Evolutionary conservation across 2,113 vertebrate species (phyloP).

Genomic region (Lepidothrix coronata): DNA sequence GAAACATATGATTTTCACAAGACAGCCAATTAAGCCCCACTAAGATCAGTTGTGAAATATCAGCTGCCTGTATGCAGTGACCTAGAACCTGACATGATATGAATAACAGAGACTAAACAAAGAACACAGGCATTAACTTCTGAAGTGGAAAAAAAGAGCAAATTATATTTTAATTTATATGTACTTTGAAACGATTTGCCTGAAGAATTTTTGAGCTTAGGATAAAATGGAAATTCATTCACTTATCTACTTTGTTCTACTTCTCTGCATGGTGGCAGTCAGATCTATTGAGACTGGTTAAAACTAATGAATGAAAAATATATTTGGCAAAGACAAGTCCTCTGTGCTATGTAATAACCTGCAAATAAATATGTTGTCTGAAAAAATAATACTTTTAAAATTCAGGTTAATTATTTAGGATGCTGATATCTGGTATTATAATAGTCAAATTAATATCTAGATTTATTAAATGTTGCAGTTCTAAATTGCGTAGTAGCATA

Average conservation of each 20-base stretch:
- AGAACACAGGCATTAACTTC: slow-evolving; percentile 20
- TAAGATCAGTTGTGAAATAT: slow-evolving; percentile 13
- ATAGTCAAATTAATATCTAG: neutral
- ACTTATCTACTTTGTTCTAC: slow-evolving; percentile 6
- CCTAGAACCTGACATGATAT: neutral
- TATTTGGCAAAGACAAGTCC: slow-evolving; percentile 22
- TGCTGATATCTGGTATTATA: neutral
- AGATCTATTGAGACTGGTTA: slow-evolving; percentile 1
- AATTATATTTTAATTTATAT: slow-evolving; percentile 52
- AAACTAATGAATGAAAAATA: slow-evolving; percentile 16
- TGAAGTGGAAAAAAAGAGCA: slow-evolving; percentile 38
- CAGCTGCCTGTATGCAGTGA: neutral
- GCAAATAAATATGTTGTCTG: slow-evolving; percentile 13
- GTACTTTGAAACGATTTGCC: slow-evolving; percentile 36
- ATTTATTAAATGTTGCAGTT: neutral
- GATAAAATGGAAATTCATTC: slow-evolving; percentile 41
- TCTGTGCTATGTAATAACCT: neutral
- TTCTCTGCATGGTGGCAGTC: neutral
- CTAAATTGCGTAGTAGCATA: neutral
- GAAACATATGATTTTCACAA: neutral
- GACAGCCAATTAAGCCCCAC: slow-evolving; percentile 10
- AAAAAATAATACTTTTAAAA: neutral
- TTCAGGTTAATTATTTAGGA: neutral
- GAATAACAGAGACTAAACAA: slow-evolving; percentile 38
- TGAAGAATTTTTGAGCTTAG: slow-evolving; percentile 26